These are phyloP conservation scores for Hirtodrosophila confusa DNA, from an alignment of 2,888 invertebrate species.

Conservation along the genomic window DNA sequence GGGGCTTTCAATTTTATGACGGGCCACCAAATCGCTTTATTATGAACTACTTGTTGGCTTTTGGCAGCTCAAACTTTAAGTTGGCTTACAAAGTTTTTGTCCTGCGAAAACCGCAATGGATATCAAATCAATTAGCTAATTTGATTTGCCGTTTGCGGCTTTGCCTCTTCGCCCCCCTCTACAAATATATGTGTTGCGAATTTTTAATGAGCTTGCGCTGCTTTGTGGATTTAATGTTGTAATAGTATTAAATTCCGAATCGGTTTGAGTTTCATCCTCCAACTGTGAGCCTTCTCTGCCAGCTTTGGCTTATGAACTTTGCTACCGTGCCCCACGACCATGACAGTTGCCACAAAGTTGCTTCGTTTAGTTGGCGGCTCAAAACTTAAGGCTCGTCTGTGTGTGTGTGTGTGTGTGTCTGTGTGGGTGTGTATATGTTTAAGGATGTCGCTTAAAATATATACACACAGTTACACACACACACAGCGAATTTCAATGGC, in stretches of 20 bases:
- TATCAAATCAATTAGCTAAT: constrained; percentile 63
- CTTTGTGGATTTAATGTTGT: constrained; percentile 18
- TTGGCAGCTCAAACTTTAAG: constrained; percentile 55
- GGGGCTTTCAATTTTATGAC: constrained; percentile 52
- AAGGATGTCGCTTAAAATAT: constrained; percentile 4
- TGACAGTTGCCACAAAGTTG: constrained; percentile 46
- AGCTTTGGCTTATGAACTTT: constrained; percentile 45
- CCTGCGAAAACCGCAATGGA: constrained; percentile 51
- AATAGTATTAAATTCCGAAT: constrained; percentile 23
- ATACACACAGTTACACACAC: background rate
- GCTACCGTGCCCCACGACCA: constrained; percentile 7
- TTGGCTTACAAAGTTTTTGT: constrained; percentile 33
- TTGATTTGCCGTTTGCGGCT: constrained; percentile 49
- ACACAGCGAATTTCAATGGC: constrained; percentile 55
- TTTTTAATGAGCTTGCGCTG: constrained; percentile 41
- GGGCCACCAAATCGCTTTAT: constrained; percentile 68
- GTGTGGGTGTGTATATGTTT: too few relatives aligned
- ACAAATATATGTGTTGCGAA: constrained; percentile 8
- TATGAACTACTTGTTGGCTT: constrained; percentile 80
- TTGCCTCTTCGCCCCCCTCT: background rate
- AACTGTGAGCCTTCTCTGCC: constrained; percentile 2
- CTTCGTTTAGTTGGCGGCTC: constrained; percentile 37
- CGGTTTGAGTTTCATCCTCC: constrained; percentile 5
- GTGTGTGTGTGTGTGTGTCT: constrained; percentile 31
- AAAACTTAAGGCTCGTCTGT: constrained; percentile 42